Evolutionary conservation across 2,797 vertebrate species (phyloP), one percentile per base, ranked within the genome.

Genomic region (Microctenopoma lineatum): DNA sequence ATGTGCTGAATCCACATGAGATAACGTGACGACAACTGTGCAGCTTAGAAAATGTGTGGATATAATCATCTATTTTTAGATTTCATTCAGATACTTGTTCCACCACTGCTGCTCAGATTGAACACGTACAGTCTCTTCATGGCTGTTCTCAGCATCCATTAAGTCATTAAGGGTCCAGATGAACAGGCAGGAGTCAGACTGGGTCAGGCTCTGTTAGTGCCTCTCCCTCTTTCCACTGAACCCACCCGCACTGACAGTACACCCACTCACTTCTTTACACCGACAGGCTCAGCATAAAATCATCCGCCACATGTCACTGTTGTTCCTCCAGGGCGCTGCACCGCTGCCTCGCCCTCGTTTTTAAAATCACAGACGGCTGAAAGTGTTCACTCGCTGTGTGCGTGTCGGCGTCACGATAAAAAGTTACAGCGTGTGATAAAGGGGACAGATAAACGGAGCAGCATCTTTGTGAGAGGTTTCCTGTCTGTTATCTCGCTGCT

Each of bases 331-430:
- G 51, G 34, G 7, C 27, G 2, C 14, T n/a, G 1, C 1, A 21
- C 47, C 45, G 1, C 9, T 18, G 4, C 0, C 61, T 42, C 14
- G 5, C 14, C 42, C 21, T 52, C 16, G 26, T 29, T 65, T 15
- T 38, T 61, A 66, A 75, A 67, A 67, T 76, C n/a, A 67, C 56
- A 70, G 56, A 18, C 53, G 10, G 8, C 36, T 63, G 38, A 54
- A 46, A 57, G 41, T 58, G 21, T 67, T 60, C 21, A 42, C 25
- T 55, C 4, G 29, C 36, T 10, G 9, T 16, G 32, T 32, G 21
- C 21, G 21, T 21, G 21, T 21, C 21, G 21, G 21, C 21, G 21
- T 21, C 21, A 21, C n/a, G 21, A 21, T 84, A 59, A 45, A 32
- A 3, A 2, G 74, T 48, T 21, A 21, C 21, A 21, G 21, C 2